Conservation (phyloP, 2,113 vertebrate genomes). For the Pituophis catenifer region DNA sequence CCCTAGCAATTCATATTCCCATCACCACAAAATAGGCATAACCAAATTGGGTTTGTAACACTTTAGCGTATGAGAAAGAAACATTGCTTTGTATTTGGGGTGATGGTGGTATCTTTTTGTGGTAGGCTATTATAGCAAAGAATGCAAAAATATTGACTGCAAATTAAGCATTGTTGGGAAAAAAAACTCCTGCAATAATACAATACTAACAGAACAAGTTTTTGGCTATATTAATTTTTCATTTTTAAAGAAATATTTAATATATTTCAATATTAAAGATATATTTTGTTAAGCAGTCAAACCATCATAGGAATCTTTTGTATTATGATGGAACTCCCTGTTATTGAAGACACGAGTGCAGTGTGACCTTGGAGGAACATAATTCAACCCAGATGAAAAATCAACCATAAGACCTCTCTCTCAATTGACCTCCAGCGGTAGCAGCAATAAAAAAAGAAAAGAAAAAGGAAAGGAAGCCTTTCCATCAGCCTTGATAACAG, state of each 20-base stretch:
- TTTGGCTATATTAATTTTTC: background rate
- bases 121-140: background rate
- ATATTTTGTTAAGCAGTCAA: background rate
- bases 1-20: constrained; percentile 46
- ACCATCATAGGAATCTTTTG: background rate
- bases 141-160: background rate
- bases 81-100: constrained; percentile 1
- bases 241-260: too few relatives aligned
- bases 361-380: background rate
- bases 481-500: background rate
- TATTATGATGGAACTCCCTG: background rate
- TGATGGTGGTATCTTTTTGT: background rate
- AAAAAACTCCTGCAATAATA: background rate
- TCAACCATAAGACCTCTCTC: background rate
- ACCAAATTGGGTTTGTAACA: constrained; percentile 21
- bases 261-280: too few relatives aligned
- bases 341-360: background rate
- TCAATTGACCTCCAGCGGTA: background rate
- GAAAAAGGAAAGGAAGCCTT: background rate
- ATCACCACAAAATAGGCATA: constrained; percentile 30
- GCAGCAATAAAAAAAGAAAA: background rate
- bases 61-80: constrained; percentile 44
- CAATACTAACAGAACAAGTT: background rate
- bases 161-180: background rate
- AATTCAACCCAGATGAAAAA: background rate